Conservation (phyloP, 2,888 invertebrate species). For the Myopa tessellatipennis region DNA sequence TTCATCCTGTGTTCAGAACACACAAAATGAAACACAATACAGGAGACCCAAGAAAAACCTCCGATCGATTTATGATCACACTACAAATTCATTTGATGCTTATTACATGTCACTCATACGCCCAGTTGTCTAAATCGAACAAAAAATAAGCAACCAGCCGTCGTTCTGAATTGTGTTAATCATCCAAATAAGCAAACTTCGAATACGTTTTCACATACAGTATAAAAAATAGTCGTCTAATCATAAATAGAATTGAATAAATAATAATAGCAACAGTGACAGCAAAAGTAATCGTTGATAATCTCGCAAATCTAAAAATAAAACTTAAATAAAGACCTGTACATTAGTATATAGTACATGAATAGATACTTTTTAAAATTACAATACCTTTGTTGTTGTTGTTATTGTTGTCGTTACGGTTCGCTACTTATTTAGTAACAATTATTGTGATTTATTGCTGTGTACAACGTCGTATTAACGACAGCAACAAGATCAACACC, state of each 20-base stretch:
- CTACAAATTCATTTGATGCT: not conserved
- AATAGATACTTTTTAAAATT: constrained; percentile 43
- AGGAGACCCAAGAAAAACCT: not conserved
- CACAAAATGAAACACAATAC: not conserved
- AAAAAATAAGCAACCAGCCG: not conserved
- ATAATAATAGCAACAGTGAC: too few species aligned
- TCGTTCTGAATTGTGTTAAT: too few species aligned
- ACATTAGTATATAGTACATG: too few species aligned
- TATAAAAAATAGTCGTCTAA: too few species aligned
- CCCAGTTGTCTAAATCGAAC: constrained; percentile 26
- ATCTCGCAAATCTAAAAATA: too few species aligned
- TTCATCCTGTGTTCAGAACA: too few species aligned
- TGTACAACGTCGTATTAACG: constrained; percentile 9
- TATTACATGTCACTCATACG: constrained; percentile 21
- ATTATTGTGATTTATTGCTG: constrained; percentile 26
- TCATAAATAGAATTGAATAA: too few species aligned
- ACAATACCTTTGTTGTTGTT: constrained; percentile 46
- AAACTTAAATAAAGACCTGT: too few species aligned
- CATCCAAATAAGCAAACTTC: too few species aligned
- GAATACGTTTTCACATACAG: too few species aligned
- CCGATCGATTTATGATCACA: constrained; percentile 9
- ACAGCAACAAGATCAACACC: not conserved
- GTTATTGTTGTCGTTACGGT: constrained; percentile 41
- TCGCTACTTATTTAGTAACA: constrained; percentile 19
- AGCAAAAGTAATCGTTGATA: too few species aligned